Evolutionary conservation across 2,888 invertebrate species (phyloP).

Genomic region (Magallana nippona): DNA sequence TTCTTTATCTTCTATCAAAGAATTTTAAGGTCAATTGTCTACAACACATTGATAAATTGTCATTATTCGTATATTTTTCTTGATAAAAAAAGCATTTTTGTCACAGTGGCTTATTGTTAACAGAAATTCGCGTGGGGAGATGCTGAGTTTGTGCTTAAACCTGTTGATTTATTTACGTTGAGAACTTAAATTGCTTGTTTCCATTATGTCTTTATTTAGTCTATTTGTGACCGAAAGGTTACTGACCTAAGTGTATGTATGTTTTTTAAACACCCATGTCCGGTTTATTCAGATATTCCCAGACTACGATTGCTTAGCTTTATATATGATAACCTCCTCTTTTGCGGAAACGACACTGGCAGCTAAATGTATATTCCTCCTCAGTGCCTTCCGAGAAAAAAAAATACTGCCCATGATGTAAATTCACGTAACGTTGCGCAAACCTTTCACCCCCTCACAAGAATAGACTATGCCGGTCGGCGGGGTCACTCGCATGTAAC

Average conservation of each 20-base stretch:
- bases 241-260: constrained; percentile 20
- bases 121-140: too few relatives aligned
- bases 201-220: constrained; percentile 7
- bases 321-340: not conserved
- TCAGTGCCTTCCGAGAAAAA: constrained; percentile 49
- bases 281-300: constrained; percentile 1
- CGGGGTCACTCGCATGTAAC: constrained; percentile 69
- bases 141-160: not conserved
- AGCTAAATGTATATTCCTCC: constrained; percentile 5
- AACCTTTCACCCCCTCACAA: constrained; percentile 64
- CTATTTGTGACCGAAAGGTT: constrained; percentile 20
- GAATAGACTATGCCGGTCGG: constrained; percentile 67
- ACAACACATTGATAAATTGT: too few relatives aligned
- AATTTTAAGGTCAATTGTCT: too few relatives aligned
- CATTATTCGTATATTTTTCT: too few relatives aligned
- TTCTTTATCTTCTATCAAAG: too few relatives aligned
- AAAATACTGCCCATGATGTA: constrained; percentile 54
- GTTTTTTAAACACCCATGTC: constrained; percentile 4
- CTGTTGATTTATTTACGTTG: not conserved
- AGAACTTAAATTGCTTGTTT: not conserved
- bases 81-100: too few relatives aligned
- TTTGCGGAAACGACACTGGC: constrained; percentile 8
- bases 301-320: not conserved
- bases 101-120: too few relatives aligned
- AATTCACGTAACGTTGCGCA: constrained; percentile 55